Conservation (phyloP, 2,113 vertebrate species). For the Nothocercus nigrocapillus region DNA sequence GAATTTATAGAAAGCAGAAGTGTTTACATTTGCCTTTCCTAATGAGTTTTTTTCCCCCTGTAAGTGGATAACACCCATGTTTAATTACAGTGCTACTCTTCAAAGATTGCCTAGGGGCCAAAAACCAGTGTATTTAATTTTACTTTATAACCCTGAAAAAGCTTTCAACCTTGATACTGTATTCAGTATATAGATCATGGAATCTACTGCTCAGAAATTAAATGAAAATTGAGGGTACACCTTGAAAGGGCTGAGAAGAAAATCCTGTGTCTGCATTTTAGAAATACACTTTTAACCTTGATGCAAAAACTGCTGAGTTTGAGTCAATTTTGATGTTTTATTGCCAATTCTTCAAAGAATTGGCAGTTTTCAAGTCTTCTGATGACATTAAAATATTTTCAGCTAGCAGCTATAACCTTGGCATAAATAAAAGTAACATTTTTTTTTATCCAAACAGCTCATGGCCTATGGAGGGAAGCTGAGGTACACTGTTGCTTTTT, state of each 20-base stretch:
- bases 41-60: neutral
- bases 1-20: neutral
- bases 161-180: neutral
- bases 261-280: neutral
- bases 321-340: neutral
- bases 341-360: neutral
- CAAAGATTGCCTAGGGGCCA: rapidly evolving
- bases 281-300: neutral
- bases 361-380: neutral
- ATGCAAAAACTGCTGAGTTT: neutral
- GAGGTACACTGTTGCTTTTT: slow-evolving; percentile 85
- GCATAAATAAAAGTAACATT: neutral
- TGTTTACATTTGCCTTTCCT: neutral
- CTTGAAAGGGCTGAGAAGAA: neutral
- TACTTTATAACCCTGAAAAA: neutral
- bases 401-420: neutral
- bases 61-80: neutral
- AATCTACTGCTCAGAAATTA: neutral
- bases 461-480: slow-evolving; percentile 89
- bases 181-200: neutral
- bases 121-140: neutral
- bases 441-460: slow-evolving; percentile 76
- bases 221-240: neutral
- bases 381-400: neutral
- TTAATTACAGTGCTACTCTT: neutral